These are phyloP conservation scores for Belgica antarctica DNA, from an alignment of 2,888 invertebrate species.

Conservation along the genomic window DNA sequence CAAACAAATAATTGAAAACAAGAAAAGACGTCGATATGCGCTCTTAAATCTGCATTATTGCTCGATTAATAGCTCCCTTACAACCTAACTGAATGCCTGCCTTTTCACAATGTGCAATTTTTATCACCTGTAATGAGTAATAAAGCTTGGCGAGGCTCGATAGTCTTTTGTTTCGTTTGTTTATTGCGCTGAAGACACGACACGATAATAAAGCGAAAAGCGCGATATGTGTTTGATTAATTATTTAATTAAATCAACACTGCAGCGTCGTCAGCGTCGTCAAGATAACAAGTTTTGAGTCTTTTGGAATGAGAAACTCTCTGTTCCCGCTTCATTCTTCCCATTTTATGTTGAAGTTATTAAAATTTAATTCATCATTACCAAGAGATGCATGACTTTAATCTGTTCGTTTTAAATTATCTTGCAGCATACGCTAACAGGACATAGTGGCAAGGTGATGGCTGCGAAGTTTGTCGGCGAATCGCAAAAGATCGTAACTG, in stretches of 20 bases:
- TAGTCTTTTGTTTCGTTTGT: slow-evolving; percentile 23
- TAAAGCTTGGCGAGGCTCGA: neutral
- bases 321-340: slow-evolving; percentile 1
- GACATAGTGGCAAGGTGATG: slow-evolving; percentile 94
- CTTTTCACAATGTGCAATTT: neutral
- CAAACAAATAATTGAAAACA: neutral
- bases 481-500: slow-evolving; percentile 89
- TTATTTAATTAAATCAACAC: slow-evolving; percentile 42
- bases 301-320: slow-evolving; percentile 7
- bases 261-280: neutral
- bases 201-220: slow-evolving; percentile 8
- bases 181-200: slow-evolving; percentile 20
- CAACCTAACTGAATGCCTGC: neutral
- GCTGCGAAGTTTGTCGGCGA: slow-evolving; percentile 94
- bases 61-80: slow-evolving; percentile 5
- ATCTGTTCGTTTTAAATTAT: no score
- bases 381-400: neutral
- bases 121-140: slow-evolving; percentile 14
- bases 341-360: neutral
- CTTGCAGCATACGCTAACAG: slow-evolving; percentile 54
- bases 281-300: slow-evolving; percentile 31
- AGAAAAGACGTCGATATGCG: neutral
- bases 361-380: neutral
- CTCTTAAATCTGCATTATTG: neutral
- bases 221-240: slow-evolving; percentile 37